These are phyloP conservation scores for Sorex araneus DNA, from an alignment of 2,113 vertebrate species.

Conservation along the genomic window DNA sequence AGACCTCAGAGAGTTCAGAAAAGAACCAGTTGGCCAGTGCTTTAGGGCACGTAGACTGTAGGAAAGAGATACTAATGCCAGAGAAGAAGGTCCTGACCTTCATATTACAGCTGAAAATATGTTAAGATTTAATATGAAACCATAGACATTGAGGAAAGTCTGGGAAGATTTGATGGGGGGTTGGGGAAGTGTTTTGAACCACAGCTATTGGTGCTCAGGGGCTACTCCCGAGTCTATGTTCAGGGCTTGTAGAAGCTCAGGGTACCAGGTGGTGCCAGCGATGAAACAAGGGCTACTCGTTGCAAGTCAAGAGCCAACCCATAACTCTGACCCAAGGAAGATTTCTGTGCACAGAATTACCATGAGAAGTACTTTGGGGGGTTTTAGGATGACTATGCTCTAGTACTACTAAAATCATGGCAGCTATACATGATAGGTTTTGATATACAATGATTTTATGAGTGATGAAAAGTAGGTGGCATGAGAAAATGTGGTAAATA, in stretches of 20 bases:
- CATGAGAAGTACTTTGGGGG: background rate
- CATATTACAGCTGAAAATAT: background rate
- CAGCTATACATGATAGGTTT: background rate
- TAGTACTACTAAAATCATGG: background rate
- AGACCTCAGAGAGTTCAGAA: background rate
- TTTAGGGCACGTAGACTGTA: background rate
- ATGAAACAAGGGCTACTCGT: no score
- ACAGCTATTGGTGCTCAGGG: no score
- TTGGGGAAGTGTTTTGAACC: no score
- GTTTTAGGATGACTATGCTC: background rate
- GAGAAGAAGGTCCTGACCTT: background rate
- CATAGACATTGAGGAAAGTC: background rate
- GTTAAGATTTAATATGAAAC: background rate
- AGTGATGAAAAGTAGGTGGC: background rate
- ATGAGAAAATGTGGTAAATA: slow-evolving; percentile 42
- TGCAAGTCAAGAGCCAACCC: no score
- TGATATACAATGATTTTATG: background rate
- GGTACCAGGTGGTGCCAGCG: no score
- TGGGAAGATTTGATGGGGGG: no score
- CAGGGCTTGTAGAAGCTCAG: no score
- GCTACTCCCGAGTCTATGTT: no score
- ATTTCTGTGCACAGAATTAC: slow-evolving; percentile 2
- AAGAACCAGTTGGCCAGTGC: background rate
- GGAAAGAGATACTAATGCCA: background rate
- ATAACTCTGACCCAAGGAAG: no score